Base-by-base conservation (phyloP, 1,140 invertebrate genomes). In the Eueides isabella region DNA sequence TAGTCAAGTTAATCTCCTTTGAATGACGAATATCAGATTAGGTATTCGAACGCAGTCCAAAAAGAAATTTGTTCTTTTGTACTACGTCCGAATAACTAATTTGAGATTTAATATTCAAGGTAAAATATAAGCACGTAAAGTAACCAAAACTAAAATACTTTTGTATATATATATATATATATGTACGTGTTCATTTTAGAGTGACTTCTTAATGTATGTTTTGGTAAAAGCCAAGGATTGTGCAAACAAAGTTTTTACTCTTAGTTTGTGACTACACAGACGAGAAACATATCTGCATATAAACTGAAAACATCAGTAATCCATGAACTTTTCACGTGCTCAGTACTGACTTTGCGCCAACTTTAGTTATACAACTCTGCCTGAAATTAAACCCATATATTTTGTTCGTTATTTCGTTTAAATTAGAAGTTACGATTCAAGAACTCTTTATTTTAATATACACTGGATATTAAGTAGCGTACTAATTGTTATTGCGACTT, bases 271-370 rank as follows among this genome's bases (percentile, higher is more conserved):
- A 77, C 74, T 77, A 75, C 76, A 75, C 31, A 73, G 35, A 67
- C 61, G 77, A 66, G 62, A 55, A 72, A 64, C 64, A 44, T 75
- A 79, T 83, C 74, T 85, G 74, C 77, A 82, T 77, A 76, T 79
- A 74, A 80, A 77, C 74, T 80, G 77, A 80, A 83, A 85, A 81
- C 75, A 83, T 80, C 61, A 76, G 77, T 80, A 77, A 77, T 78
- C 76, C 71, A 75, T 72, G 30, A 83, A 85, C 70, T 83, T 80
- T 75, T 71, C 64, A 67, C 72, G 73, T 76, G 74, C 71, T 66
- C 71, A 38, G 65, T 73, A 76, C 67, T 75, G 71, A 81, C 80
- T 77, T 82, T 48, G 71, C 79, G 75, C 67, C 75, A 78, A 81
- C 74, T 82, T 84, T 77, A 55, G 61, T 72, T 72, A 68, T 62